Base-by-base conservation (phyloP, 2,888 invertebrate species). In the Anodontia alba region DNA sequence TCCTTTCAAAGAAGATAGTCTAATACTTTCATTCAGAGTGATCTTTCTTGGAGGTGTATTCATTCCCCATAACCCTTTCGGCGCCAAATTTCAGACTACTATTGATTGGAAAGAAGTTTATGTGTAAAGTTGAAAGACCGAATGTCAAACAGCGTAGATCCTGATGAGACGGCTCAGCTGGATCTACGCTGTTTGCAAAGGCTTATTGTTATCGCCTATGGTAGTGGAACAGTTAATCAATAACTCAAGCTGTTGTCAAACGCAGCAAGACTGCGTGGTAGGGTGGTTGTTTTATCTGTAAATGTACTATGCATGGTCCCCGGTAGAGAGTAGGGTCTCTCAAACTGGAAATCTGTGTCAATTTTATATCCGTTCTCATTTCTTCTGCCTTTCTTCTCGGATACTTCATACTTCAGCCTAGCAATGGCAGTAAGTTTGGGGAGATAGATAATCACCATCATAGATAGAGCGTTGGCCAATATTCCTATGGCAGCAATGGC, bases 371-470 rank as follows among this genome's bases (percentile, higher is more conserved):
- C 91, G 69, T 89, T 89, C 70, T 88, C 81, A 20, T 29, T 33
- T n/a, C 81, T 79, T n/a, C 76, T 84, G 10, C 71, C 80, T 31
- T 78, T 85, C 15, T 85, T 81, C 46, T 88, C 88, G 26, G 87
- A 80, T 10, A 92, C 83, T 42, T 91, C 91, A 74, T 92, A 92
- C 77, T 89, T 91, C 10, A 91, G 85, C 15, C 88, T 87, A 0
- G 91, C 87, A 29, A 92, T 89, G 68, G 87, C 86, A 17, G 89
- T 96, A 57, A 98, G 98, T 95, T 95, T 98, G 54, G 98, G 95
- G 95, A 98, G 97, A 95, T 98, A 98, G 97, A 98, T 98, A 75
- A 98, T 97, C 87, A 98, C 96, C 95, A 98, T 98, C 75, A 98
- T 96, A 51, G 97, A 96, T 12, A 97, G 96, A 85, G 98, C 97